A percentile compares a stretch with the other conserved stretches of the same genome.
These are phyloP conservation scores for Porphyrio hochstetteri DNA, from an alignment of 2,113 vertebrate genomes.

Conservation along the genomic window DNA sequence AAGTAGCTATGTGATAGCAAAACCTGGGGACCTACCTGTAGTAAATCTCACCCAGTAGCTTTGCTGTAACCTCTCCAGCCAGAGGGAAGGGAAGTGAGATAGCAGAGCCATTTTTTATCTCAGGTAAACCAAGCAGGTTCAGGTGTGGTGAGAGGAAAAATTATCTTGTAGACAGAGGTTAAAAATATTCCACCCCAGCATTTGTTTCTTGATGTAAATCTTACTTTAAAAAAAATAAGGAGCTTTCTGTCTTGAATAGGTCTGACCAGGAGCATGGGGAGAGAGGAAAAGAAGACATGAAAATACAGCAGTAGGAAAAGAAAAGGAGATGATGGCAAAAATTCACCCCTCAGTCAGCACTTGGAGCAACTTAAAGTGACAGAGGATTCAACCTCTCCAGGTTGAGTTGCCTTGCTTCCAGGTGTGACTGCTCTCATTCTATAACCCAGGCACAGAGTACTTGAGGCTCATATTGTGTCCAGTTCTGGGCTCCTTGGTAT, in stretches of 20 bases:
- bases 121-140: background rate
- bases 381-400: background rate
- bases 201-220: background rate
- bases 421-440: background rate
- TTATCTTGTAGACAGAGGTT: background rate
- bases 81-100: background rate
- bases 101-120: background rate
- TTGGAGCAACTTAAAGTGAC: fast-evolving
- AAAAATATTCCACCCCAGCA: background rate
- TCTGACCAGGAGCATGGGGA: fast-evolving
- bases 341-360: background rate
- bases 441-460: background rate
- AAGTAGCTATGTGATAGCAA: background rate
- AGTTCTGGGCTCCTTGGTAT: no score
- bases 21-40: background rate
- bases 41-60: background rate
- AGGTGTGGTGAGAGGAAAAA: background rate
- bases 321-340: background rate
- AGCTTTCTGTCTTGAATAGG: background rate
- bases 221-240: background rate
- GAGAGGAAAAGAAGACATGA: background rate
- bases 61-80: background rate
- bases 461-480: background rate
- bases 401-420: background rate
- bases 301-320: background rate